These are phyloP conservation scores for Melolontha melolontha DNA, from an alignment of 2,888 invertebrate genomes.

Conservation along the genomic window DNA sequence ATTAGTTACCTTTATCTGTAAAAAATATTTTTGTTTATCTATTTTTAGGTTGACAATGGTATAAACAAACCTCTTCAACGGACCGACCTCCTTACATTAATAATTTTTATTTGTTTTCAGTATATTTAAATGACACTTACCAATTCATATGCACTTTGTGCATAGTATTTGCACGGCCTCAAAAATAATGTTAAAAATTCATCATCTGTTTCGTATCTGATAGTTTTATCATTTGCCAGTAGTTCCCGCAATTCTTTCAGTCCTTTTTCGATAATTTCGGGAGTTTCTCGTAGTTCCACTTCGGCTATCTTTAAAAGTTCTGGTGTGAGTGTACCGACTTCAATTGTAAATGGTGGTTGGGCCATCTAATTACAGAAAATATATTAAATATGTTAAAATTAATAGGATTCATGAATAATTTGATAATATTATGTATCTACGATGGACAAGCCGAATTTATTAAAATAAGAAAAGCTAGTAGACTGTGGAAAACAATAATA, in stretches of 20 bases:
- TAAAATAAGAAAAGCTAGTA: too few species aligned
- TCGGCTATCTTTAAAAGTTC: conserved; percentile 73
- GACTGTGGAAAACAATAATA: too few species aligned
- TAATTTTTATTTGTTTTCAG: neutral
- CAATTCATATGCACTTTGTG: conserved; percentile 82
- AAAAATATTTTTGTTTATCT: too few species aligned
- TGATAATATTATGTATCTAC: too few species aligned
- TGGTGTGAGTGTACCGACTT: conserved; percentile 66
- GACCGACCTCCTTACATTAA: too few species aligned
- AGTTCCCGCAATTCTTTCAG: conserved; percentile 73
- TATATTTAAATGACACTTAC: conserved; percentile 67
- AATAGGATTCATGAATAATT: too few species aligned
- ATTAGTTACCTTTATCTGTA: too few species aligned
- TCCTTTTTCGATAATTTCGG: conserved; percentile 73
- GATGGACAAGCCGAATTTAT: too few species aligned
- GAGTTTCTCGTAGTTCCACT: conserved; percentile 77
- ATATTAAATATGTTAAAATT: neutral
- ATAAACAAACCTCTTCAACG: too few species aligned
- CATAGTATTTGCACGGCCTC: conserved; percentile 86
- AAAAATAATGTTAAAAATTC: conserved; percentile 81
- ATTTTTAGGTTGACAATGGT: too few species aligned
- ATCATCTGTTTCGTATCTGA: conserved; percentile 79
- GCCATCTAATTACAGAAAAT: conserved; percentile 54
- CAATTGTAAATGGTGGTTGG: conserved; percentile 70
- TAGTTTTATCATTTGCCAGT: conserved; percentile 74